Evolutionary conservation across 2,888 invertebrate species (phyloP).

Genomic region (Athripsodes cinereus): DNA sequence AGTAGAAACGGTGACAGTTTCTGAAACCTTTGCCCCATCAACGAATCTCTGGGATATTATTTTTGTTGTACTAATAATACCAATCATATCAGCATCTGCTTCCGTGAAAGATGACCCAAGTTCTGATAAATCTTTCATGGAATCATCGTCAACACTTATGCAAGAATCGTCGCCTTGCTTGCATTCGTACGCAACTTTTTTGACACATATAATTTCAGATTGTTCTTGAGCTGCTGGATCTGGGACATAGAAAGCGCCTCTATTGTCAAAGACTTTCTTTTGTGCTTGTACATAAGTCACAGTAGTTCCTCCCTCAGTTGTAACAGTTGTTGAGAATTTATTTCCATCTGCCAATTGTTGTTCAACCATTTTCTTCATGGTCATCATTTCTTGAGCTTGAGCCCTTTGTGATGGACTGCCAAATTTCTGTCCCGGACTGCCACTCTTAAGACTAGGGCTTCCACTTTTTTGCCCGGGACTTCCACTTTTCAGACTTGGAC

Average conservation of each 20-base stretch:
- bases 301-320: constrained; percentile 33
- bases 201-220: constrained; percentile 40
- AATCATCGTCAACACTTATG: constrained; percentile 32
- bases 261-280: constrained; percentile 43
- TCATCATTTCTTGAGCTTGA: constrained; percentile 37
- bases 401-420: constrained; percentile 26
- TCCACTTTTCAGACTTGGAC: constrained; percentile 40
- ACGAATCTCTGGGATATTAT: constrained; percentile 46
- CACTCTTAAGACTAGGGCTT: constrained; percentile 43
- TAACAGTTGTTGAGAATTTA: constrained; percentile 29
- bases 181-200: constrained; percentile 42
- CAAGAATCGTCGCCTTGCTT: constrained; percentile 37
- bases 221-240: constrained; percentile 36
- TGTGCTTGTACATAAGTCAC: constrained; percentile 37
- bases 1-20: constrained; percentile 40
- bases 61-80: constrained; percentile 44
- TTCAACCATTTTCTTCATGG: constrained; percentile 46
- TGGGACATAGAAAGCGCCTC: constrained; percentile 46
- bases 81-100: constrained; percentile 39
- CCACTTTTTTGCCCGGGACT: constrained; percentile 47
- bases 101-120: constrained; percentile 33
- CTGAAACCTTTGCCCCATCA: constrained; percentile 47
- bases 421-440: constrained; percentile 25
- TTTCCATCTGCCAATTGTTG: constrained; percentile 46
- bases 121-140: constrained; percentile 32